Base-by-base conservation (phyloP, 2,797 vertebrate genomes). In the Delichon dasypus region DNA sequence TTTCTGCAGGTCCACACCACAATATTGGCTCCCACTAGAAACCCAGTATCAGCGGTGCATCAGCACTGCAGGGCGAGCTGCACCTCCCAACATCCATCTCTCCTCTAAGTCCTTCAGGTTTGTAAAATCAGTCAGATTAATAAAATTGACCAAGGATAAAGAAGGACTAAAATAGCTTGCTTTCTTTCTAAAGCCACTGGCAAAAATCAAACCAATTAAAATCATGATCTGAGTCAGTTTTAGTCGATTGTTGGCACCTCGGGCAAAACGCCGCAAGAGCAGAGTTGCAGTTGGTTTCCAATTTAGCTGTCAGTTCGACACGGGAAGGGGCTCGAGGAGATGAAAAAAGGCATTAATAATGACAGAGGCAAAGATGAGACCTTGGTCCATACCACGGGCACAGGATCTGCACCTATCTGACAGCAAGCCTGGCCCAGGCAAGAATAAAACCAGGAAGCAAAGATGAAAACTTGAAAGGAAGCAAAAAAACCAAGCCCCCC, bases 141-240 rank as follows among this genome's bases (percentile, higher is more conserved):
- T 38, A 80, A 81, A 81, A 89, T 18, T 58, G 36, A 75, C 44
- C 87, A 55, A 66, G 79, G 72, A 72, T 72, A 65, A 86, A 70
- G 75, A 36, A 19, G 71, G 50, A 75, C 78, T 75, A 38, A 92
- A 91, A 83, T 58, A 88, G 47, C 32, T 38, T 29, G n/a, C n/a
- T 47, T 85, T 50, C 55, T 23, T 72, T 32, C 55, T 80, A 42
- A 83, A 81, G 65, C 87, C 72, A 80, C 50, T 34, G 18, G 78
- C 75, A 88, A 77, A 87, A 92, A 90, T 83, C 87, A 96, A 95
- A 83, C 61, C 65, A 89, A 93, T 93, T 96, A 86, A 90, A 97
- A 88, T 62, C 58, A 80, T 9, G 32, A 95, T 91, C 74, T 2
- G 4, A 88, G 79, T 70, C 87, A 64, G 70, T 85, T 95, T 80